Evolutionary conservation across 2,888 invertebrate genomes (phyloP).

Genomic region (Ferdinandea cuprea): DNA sequence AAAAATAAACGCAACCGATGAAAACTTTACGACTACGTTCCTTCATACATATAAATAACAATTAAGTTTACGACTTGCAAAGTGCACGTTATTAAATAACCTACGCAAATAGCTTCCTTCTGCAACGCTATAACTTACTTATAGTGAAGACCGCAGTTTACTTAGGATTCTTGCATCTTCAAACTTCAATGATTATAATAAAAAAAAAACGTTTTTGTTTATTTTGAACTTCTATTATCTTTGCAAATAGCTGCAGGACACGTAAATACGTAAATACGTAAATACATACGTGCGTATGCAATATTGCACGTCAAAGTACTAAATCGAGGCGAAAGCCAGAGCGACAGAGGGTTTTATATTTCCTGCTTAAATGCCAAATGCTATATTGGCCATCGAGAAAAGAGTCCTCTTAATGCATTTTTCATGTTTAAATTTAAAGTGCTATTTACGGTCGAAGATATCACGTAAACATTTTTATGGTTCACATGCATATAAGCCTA

Average conservation of each 20-base stretch:
- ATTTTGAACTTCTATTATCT: slow-evolving; percentile 33
- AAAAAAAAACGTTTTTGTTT: slow-evolving; percentile 52
- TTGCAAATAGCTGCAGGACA: slow-evolving; percentile 22
- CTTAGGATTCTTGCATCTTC: background rate
- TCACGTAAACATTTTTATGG: slow-evolving; percentile 72
- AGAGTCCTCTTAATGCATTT: slow-evolving; percentile 68
- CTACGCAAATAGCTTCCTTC: slow-evolving; percentile 2
- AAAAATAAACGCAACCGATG: background rate
- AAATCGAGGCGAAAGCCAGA: slow-evolving; percentile 13
- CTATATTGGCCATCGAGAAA: slow-evolving; percentile 54
- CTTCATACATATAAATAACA: slow-evolving; percentile 16
- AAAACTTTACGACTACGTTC: background rate
- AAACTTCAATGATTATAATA: slow-evolving; percentile 9
- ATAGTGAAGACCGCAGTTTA: background rate
- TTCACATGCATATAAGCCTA: slow-evolving; percentile 65
- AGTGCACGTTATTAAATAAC: background rate
- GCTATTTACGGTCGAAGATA: slow-evolving; percentile 71
- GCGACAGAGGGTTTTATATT: slow-evolving; percentile 35
- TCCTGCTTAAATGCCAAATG: slow-evolving; percentile 46
- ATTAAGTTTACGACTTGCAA: slow-evolving; percentile 34
- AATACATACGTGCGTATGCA: slow-evolving; percentile 59
- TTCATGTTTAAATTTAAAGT: slow-evolving; percentile 71
- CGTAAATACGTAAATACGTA: slow-evolving; percentile 43
- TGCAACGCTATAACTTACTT: background rate
- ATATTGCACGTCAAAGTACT: slow-evolving; percentile 56